phyloP scores from a whole-genome alignment of 2,113 vertebrate species.

The Clarias magur region DNA sequence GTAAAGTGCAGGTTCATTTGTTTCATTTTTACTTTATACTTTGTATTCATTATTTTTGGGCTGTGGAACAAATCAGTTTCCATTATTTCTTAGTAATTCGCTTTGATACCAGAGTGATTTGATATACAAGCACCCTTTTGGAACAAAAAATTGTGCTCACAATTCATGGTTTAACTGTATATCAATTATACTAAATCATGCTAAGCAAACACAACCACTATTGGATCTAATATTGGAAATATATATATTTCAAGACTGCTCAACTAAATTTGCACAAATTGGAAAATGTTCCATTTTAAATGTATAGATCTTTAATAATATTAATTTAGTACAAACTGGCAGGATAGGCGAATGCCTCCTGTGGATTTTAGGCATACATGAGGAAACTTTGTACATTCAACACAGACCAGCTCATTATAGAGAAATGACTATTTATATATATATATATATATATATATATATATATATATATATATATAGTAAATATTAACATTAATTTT shows the following conservation, averaged over 20 bases:
- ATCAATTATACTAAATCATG: no score
- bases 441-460: background rate
- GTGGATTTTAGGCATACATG: background rate
- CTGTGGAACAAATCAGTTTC: no score
- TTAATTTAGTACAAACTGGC: background rate
- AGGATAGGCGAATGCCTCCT: background rate
- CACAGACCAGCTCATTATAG: background rate
- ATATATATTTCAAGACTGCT: background rate
- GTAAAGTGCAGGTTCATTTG: no score
- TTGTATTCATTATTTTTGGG: no score
- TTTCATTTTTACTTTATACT: no score
- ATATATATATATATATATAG: background rate
- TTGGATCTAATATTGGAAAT: no score
- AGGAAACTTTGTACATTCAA: background rate
- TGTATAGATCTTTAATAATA: background rate
- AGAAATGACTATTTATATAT: background rate
- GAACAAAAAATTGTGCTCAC: no score
- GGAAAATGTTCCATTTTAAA: background rate
- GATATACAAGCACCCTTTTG: no score
- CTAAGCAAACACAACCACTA: no score
- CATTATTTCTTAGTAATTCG: no score
- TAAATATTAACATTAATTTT: conserved; percentile 52
- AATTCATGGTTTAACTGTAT: no score
- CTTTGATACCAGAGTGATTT: no score
- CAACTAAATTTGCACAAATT: background rate